phyloP scores from a whole-genome alignment of 2,797 vertebrate species.

The Gallirallus australis region DNA sequence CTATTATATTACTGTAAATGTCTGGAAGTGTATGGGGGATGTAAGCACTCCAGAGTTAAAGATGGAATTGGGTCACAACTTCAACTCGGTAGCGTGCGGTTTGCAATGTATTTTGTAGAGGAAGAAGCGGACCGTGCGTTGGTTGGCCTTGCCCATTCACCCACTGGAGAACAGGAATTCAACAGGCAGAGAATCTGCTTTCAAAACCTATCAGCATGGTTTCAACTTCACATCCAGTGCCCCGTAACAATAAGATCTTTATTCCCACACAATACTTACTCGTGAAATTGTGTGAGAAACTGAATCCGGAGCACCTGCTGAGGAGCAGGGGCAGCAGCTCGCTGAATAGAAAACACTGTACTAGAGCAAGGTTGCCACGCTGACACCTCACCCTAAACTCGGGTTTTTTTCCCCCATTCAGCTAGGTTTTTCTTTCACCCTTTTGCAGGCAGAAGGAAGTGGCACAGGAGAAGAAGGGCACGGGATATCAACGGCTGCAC shows the following conservation, averaged over 20 bases:
- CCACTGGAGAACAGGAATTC: neutral
- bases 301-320: slow-evolving; percentile 21
- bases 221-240: neutral
- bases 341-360: neutral
- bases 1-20: neutral
- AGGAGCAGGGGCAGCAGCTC: slow-evolving; percentile 3
- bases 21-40: neutral
- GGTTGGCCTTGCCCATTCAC: neutral
- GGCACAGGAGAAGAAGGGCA: neutral
- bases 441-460: neutral
- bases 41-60: neutral
- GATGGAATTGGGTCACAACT: neutral
- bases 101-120: neutral
- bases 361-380: neutral
- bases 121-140: neutral
- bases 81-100: neutral
- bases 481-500: neutral
- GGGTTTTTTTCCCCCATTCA: neutral
- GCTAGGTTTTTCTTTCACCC: neutral
- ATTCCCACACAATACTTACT: slow-evolving; percentile 26
- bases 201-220: neutral
- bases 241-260: neutral
- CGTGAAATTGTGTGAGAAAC: neutral
- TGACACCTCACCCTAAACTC: neutral
- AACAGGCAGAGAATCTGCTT: neutral